These are phyloP conservation scores for Xestoiulus laeticollis DNA, from an alignment of 2,888 invertebrate species.

Conservation along the genomic window DNA sequence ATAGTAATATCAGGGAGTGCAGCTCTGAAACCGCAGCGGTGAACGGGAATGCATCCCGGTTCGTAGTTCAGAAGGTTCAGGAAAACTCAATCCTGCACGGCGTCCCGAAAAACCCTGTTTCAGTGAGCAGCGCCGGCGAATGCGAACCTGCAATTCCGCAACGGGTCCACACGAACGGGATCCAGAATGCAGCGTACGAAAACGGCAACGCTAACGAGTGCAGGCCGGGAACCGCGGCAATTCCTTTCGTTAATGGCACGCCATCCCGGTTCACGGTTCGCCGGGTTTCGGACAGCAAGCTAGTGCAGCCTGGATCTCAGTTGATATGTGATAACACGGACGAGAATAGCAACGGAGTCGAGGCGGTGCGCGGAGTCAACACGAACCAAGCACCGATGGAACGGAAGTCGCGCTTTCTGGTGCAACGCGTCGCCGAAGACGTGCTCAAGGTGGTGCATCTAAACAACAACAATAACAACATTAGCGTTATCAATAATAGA, in stretches of 20 bases:
- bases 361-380: background rate
- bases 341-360: background rate
- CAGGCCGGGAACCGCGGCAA: background rate
- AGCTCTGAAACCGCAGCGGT: too few species aligned
- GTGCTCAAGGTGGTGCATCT: slow-evolving; percentile 6
- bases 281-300: background rate
- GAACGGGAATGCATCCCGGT: background rate
- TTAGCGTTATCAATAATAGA: background rate
- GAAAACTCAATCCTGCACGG: background rate
- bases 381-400: background rate
- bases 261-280: background rate
- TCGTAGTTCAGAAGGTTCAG: background rate
- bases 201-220: too few species aligned
- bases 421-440: slow-evolving; percentile 47
- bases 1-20: too few species aligned
- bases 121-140: too few species aligned
- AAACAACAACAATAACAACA: background rate
- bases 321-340: background rate
- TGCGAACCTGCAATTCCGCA: too few species aligned
- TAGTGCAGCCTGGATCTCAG: background rate
- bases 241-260: background rate
- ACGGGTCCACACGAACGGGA: too few species aligned
- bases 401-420: slow-evolving; percentile 35
- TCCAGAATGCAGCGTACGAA: too few species aligned
- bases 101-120: background rate